Evolutionary conservation across 2,113 vertebrate genomes (phyloP).

Genomic region (Rhinopithecus roxellana): DNA sequence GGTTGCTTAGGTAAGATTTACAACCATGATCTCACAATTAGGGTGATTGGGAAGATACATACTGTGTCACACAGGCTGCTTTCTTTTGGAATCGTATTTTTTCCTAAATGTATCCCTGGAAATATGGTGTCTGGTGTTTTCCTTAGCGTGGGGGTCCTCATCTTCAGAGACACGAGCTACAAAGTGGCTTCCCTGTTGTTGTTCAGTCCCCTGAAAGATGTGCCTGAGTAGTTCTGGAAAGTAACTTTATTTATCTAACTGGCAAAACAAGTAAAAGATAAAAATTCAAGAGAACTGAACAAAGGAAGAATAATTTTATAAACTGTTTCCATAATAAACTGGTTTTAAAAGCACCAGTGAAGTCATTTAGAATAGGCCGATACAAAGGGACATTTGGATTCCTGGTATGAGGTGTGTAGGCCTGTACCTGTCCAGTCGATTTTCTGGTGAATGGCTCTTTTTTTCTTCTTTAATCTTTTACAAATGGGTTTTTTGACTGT

Average conservation of each 20-base stretch:
- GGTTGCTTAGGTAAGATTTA: background rate
- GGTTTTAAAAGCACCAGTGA: background rate
- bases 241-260: constrained; percentile 1
- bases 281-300: background rate
- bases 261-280: background rate
- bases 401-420: background rate
- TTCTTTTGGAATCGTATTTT: background rate
- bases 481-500: background rate
- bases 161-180: background rate
- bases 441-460: background rate
- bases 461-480: background rate
- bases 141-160: background rate
- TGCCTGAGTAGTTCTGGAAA: background rate
- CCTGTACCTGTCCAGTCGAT: background rate
- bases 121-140: background rate
- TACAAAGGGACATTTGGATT: background rate
- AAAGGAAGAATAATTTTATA: background rate
- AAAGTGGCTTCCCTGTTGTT: background rate
- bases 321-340: background rate
- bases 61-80: background rate
- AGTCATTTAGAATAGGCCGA: background rate
- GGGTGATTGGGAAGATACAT: background rate
- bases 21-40: background rate
- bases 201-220: background rate
- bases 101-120: background rate